Evolutionary conservation across 1,140 invertebrate genomes (phyloP).

Genomic region (Triops cancriformis): DNA sequence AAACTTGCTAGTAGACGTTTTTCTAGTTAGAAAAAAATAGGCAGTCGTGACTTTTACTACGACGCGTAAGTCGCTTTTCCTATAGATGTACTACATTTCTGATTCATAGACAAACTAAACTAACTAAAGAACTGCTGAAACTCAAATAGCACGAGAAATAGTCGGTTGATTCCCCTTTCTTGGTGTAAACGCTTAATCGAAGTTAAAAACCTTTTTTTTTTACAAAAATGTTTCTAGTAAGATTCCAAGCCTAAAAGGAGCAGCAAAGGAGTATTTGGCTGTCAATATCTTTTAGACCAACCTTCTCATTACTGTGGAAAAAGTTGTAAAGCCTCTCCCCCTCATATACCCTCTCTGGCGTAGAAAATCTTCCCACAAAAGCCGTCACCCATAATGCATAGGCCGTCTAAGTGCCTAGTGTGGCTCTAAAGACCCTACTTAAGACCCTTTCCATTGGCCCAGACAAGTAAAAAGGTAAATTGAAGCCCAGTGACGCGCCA

Average conservation of each 20-base stretch:
- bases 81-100: no score
- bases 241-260: no score
- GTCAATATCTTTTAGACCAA: constrained; percentile 1
- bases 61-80: no score
- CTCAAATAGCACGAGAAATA: no score
- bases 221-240: no score
- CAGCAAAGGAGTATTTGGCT: neutral
- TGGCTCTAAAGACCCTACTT: constrained; percentile 13
- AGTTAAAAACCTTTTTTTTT: no score
- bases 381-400: neutral
- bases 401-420: neutral
- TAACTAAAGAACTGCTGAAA: no score
- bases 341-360: no score
- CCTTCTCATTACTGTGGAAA: neutral
- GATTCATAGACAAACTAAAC: no score
- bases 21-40: neutral
- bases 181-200: no score
- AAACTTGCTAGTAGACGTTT: neutral
- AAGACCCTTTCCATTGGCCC: neutral
- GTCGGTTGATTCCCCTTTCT: no score
- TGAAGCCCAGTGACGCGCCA: neutral
- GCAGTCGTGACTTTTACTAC: neutral
- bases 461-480: constrained; percentile 1
- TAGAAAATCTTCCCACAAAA: neutral
- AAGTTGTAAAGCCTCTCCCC: neutral